Base-by-base conservation (phyloP, 2,113 vertebrate species). In the Gallinago jamesoni region DNA sequence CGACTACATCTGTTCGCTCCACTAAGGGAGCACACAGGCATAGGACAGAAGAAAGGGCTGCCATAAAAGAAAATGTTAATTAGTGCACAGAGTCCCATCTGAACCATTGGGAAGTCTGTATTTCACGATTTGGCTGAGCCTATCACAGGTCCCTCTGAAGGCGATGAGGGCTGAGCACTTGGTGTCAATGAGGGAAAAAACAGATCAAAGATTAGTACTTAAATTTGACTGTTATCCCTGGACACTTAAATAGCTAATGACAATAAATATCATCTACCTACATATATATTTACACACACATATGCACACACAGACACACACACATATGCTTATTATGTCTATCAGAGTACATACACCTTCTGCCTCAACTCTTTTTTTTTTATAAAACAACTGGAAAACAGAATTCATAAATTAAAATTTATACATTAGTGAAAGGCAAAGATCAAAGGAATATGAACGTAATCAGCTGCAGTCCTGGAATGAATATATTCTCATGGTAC, bases 31-130 rank as follows among this genome's bases (percentile, higher is more conserved):
- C 75, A 35, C 22, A 80, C 93, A 95, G 81, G 79, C 60, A 86
- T 59, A 96, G 97, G 96, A 94, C 84, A 96, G 86, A 94, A 86
- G 91, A 93, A 97, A 98, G 97, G 96, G 89, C 95, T 97, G 94
- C 96, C 93, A 59, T 98, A 96, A 98, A 98, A 97, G 89, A 91
- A 98, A 97, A 97, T 95, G 96, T 97, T 96, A 97, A 96, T 97
- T 92, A 95, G 95, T 66, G 96, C 83, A 22, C 74, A 78, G 76
- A 72, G 60, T 55, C 87, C 75, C 91, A 87, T 64, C 7, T 59
- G 57, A 94, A 33, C 45, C 53, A 39, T 67, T 62, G 35, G 59
- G 43, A 62, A 56, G 66, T 25, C 87, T 59, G 68, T 94, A 76
- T 94, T 95, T 94, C 89, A 87, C 53, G 18, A 55, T 73, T 78